Base-by-base conservation (phyloP, 2,888 invertebrate species). In the Lasioglossum morio region DNA sequence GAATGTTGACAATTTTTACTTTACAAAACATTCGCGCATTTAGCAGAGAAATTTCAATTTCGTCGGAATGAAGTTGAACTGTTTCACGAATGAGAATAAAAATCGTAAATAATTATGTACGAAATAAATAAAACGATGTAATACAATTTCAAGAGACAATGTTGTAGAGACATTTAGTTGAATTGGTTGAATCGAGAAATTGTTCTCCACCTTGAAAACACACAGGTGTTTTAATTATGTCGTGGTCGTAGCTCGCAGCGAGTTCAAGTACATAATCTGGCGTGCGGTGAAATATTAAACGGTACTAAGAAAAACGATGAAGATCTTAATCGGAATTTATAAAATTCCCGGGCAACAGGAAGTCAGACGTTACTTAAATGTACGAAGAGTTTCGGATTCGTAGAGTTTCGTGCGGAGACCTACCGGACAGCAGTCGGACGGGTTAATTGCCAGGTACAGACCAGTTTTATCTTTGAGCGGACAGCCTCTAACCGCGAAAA, bases 401-500 rank as follows among this genome's bases (percentile, higher is more conserved):
- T 43, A 27, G 23, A 46, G 43, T 27, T 69, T 73, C 10, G 53
- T 23, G 14, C 23, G 63, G 57, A 81, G 77, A 84, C 77, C 82
- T 72, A 82, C 40, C 74, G 69, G 66, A 66, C 60, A 27, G 72
- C 72, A 46, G 81, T 63, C 75, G 81, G 80, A 88, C 88, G 75
- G 70, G 77, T 87, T 90, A 90, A 90, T 90, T 90, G 77, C 81
- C 84, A 30, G 48, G 72, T 72, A 73, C 63, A 82, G 79, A 76
- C 79, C 69, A 80, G 84, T 77, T 86, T 79, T 72, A 77, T 60
- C 82, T 77, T 30, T 69, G 53, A 72, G 53, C 81, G 73, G 81
- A 84, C 74, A 77, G 77, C 69, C 27, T 72, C 74, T 75, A 74
- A 53, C 82, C 72, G 75, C 77, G 81, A 79, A 72, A 86, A 57